Base-by-base conservation (phyloP, 2,888 invertebrate species). In the Smittia sp. region DNA sequence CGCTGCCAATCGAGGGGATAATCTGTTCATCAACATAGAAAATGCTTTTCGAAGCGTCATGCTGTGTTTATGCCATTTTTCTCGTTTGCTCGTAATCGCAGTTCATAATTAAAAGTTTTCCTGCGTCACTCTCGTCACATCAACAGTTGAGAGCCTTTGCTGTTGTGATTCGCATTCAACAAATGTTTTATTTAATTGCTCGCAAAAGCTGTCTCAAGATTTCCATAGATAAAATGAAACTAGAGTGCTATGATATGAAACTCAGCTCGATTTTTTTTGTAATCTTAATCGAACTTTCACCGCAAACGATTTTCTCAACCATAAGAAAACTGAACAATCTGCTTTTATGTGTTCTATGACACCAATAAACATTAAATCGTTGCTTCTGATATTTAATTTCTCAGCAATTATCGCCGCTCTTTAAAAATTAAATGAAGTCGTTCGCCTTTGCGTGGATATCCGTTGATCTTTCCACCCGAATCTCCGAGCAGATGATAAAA, bases 51-150 rank as follows among this genome's bases (percentile, higher is more conserved):
- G 20, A 63, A 4, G 62, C 72, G 72, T 72, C 72, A 72, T 72
- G 72, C 62, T 72, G 72, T 27, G 24, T 72, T 72, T 72, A 72
- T 72, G 52, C 25, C 46, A 46, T 69, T 69, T 52, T 69, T 58
- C 58, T 58, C 11, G 4, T 7, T 20, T 18, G 3, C 2, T 58
- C 20, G 27, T 32, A 38, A 38, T 32, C 38, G 7, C 20, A 38
- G 66, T 20, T 68, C 46, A n/a, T 68, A 68, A 68, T 68, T 68
- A 68, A 68, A 68, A 46, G 22, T 20, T 41, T 41, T 46, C n/a
- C 9, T 22, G 2, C 11, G n/a, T 18, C 20, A 58, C 32, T 46
- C 46, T 46, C 24, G 58, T 24, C 15, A 27, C 52, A 46, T 69
- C 69, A 69, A 69, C 69, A 54, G 54, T 69, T 69, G 25, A 63